A percentile compares a stretch with the other conserved stretches of the same genome.
phyloP scores from a whole-genome alignment of 2,888 invertebrate species.

The Philereme vetulata region DNA sequence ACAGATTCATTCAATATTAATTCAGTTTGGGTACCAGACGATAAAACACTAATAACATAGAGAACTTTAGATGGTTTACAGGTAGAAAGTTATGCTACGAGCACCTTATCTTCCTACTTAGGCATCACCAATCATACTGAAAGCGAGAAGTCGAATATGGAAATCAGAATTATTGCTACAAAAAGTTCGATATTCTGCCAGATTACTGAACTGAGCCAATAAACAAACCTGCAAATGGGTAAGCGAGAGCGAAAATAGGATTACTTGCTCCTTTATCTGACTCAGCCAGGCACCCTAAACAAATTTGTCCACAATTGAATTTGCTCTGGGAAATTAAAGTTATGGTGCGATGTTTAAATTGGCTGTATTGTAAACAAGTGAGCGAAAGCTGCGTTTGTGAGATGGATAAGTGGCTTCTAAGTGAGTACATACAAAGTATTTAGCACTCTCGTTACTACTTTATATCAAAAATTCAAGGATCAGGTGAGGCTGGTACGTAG shows the following conservation, averaged over 20 bases:
- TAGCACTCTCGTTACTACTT: background rate
- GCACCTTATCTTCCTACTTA: background rate
- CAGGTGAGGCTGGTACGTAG: too few relatives aligned
- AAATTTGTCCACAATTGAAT: conserved; percentile 62
- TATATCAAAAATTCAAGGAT: too few relatives aligned
- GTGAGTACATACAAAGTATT: too few relatives aligned
- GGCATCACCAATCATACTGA: conserved; percentile 19
- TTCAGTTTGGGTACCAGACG: too few relatives aligned
- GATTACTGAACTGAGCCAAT: conserved; percentile 34
- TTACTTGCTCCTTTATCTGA: conserved; percentile 60
- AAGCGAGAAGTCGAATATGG: conserved; percentile 17
- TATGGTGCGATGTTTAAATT: conserved; percentile 29
- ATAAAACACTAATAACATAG: too few relatives aligned
- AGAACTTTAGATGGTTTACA: too few relatives aligned
- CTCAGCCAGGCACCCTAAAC: conserved; percentile 58
- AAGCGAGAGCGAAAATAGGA: conserved; percentile 49
- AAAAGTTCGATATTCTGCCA: conserved; percentile 30
- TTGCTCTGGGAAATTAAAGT: conserved; percentile 47
- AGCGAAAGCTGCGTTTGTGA: conserved; percentile 3
- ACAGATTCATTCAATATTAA: too few relatives aligned
- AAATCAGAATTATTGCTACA: conserved; percentile 19
- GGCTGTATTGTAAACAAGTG: conserved; percentile 7
- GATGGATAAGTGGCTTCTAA: background rate
- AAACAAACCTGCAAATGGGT: conserved; percentile 45
- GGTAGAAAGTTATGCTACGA: too few relatives aligned